A percentile compares a stretch with the other conserved stretches of the same genome.
These are phyloP conservation scores for Trypoxylus dichotomus DNA, from an alignment of 1,140 invertebrate genomes.

Conservation along the genomic window DNA sequence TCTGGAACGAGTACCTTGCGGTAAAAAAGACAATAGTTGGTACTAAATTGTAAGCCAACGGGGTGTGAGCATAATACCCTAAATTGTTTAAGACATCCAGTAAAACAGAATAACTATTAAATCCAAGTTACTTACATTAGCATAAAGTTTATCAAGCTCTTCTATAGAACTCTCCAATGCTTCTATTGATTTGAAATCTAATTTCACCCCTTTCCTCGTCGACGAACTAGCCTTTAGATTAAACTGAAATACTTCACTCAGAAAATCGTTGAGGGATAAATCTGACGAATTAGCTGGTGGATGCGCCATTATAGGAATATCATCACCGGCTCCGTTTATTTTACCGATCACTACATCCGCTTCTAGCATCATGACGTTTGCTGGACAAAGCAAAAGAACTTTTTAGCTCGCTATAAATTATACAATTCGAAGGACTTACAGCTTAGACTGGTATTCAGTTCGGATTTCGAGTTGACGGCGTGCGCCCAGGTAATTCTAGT, in stretches of 20 bases:
- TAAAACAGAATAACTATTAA: too few species aligned
- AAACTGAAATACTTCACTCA: slow-evolving; percentile 60
- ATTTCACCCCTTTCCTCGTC: slow-evolving; percentile 74
- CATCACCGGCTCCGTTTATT: slow-evolving; percentile 52
- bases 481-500: slow-evolving; percentile 68
- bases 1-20: too few species aligned
- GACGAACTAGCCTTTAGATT: slow-evolving; percentile 48
- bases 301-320: slow-evolving; percentile 83
- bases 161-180: slow-evolving; percentile 69
- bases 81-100: too few species aligned
- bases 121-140: slow-evolving; percentile 34
- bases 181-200: slow-evolving; percentile 85
- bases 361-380: slow-evolving; percentile 79
- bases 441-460: slow-evolving; percentile 63
- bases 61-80: too few species aligned
- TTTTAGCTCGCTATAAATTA: background rate
- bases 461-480: slow-evolving; percentile 71
- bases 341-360: slow-evolving; percentile 81
- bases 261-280: slow-evolving; percentile 73
- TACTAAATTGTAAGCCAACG: too few species aligned
- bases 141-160: slow-evolving; percentile 57
- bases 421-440: slow-evolving; percentile 51
- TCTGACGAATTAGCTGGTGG: slow-evolving; percentile 74
- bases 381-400: slow-evolving; percentile 51
- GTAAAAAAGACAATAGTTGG: too few species aligned